phyloP scores from a whole-genome alignment of 2,113 vertebrate species.

The Apeltes quadracus region DNA sequence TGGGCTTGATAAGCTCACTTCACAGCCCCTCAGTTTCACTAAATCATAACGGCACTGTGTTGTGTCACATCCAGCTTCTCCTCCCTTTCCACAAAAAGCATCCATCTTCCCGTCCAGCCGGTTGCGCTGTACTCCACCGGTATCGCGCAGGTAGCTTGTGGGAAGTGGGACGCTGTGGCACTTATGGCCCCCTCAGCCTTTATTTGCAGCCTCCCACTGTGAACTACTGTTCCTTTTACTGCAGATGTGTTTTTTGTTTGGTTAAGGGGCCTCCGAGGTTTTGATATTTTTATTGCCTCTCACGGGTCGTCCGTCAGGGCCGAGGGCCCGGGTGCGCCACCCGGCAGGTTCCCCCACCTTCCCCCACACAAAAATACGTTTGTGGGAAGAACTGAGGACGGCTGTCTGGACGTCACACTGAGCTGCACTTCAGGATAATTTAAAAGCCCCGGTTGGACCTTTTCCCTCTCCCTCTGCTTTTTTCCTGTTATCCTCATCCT shows the following conservation, averaged over 20 bases:
- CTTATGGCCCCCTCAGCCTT: slow-evolving; percentile 71
- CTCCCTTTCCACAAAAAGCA: slow-evolving; percentile 41
- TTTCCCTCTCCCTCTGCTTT: slow-evolving; percentile 71
- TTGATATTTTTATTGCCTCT: slow-evolving; percentile 85
- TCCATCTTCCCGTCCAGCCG: slow-evolving; percentile 44
- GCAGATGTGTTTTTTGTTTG: slow-evolving; percentile 85
- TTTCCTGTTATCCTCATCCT: slow-evolving; percentile 73
- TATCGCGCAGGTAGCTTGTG: slow-evolving; percentile 64
- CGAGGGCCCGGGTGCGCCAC: slow-evolving; percentile 60
- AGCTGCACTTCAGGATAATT: slow-evolving; percentile 82
- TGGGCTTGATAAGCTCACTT: slow-evolving; percentile 75
- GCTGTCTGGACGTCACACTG: slow-evolving; percentile 85
- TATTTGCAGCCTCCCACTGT: slow-evolving; percentile 79
- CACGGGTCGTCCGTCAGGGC: slow-evolving; percentile 76
- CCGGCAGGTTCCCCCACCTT: slow-evolving; percentile 59
- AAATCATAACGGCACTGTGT: slow-evolving; percentile 70
- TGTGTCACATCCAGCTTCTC: slow-evolving; percentile 72
- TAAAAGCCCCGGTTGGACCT: slow-evolving; percentile 80
- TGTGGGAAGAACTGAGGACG: slow-evolving; percentile 81
- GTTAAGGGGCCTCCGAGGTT: slow-evolving; percentile 79
- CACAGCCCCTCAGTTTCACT: slow-evolving; percentile 66
- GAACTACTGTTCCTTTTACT: slow-evolving; percentile 82
- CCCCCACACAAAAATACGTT: slow-evolving; percentile 78
- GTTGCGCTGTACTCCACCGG: slow-evolving; percentile 30
- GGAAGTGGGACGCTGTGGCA: slow-evolving; percentile 69